Percentiles rank a stretch among this genome's conserved stretches.
These are phyloP conservation scores for Pararge aegeria DNA, from an alignment of 1,140 invertebrate species.

Conservation along the genomic window DNA sequence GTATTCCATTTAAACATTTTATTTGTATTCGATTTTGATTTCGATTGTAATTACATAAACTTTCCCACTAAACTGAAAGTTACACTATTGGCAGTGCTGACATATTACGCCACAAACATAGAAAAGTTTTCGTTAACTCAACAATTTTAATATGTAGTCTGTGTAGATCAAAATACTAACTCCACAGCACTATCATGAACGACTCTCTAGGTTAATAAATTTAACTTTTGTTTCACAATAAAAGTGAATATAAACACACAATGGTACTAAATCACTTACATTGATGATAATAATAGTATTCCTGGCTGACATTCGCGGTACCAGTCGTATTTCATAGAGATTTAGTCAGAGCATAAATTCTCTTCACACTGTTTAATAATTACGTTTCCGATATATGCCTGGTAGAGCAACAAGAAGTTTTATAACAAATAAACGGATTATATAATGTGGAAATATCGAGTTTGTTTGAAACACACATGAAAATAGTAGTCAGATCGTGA, in stretches of 20 bases:
- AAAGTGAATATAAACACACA: conserved; percentile 26
- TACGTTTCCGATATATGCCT: conserved; percentile 9
- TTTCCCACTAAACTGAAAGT: too few species aligned
- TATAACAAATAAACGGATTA: too few species aligned
- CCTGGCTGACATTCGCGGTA: conserved; percentile 35
- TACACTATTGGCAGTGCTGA: too few species aligned
- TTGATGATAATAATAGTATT: conserved; percentile 52
- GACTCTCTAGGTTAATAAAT: neutral
- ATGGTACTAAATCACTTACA: conserved; percentile 43
- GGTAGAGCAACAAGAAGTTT: neutral
- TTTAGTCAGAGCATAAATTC: conserved; percentile 34
- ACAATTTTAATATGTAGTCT: too few species aligned
- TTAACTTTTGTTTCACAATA: conserved; percentile 20
- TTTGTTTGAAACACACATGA: too few species aligned
- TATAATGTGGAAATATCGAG: too few species aligned
- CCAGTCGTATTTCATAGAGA: conserved; percentile 49
- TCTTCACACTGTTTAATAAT: conserved; percentile 22
- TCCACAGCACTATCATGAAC: neutral
- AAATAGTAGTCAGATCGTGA: too few species aligned
- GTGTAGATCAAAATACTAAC: neutral
- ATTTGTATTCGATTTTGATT: too few species aligned
- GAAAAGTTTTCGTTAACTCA: too few species aligned
- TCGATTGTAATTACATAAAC: too few species aligned
- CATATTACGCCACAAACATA: too few species aligned
- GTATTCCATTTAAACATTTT: too few species aligned